These are phyloP conservation scores for Ornithoptera alexandrae DNA, from an alignment of 2,888 invertebrate genomes.

Conservation along the genomic window DNA sequence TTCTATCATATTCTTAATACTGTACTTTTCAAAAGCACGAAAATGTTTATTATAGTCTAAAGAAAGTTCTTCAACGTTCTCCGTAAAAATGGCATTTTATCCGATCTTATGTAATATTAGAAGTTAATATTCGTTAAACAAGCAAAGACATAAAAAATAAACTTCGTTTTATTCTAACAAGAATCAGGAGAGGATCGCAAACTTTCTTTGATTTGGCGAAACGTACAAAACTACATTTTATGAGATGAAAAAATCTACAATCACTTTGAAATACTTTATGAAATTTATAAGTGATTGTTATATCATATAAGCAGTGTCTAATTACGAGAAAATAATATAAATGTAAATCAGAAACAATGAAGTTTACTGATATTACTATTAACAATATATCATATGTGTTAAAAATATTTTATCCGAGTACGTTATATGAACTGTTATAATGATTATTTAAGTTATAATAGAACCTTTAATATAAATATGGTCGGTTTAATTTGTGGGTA, in stretches of 20 bases:
- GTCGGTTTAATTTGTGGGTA: too few relatives aligned
- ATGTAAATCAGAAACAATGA: not conserved
- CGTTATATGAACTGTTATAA: too few relatives aligned
- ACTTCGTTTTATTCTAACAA: constrained; percentile 16
- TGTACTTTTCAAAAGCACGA: not conserved
- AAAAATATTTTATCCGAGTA: too few relatives aligned
- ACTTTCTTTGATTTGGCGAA: constrained; percentile 21
- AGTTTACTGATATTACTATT: too few relatives aligned
- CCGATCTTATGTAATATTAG: constrained; percentile 2
- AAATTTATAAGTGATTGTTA: not conserved
- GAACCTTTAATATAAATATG: too few relatives aligned
- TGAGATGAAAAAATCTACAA: not conserved
- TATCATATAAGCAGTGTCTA: not conserved
- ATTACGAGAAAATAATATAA: not conserved
- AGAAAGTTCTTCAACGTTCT: not conserved
- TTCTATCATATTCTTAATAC: not conserved
- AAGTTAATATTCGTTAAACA: constrained; percentile 25
- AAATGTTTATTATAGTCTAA: not conserved
- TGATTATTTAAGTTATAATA: too few relatives aligned
- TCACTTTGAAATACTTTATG: not conserved
- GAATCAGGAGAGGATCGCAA: constrained; percentile 22
- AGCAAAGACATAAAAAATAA: constrained; percentile 13
- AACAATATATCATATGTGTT: too few relatives aligned
- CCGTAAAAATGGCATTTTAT: not conserved
- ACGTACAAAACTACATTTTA: constrained; percentile 9